phyloP scores from a whole-genome alignment of 2,113 vertebrate genomes.

The Dendrocopos noguchii region DNA sequence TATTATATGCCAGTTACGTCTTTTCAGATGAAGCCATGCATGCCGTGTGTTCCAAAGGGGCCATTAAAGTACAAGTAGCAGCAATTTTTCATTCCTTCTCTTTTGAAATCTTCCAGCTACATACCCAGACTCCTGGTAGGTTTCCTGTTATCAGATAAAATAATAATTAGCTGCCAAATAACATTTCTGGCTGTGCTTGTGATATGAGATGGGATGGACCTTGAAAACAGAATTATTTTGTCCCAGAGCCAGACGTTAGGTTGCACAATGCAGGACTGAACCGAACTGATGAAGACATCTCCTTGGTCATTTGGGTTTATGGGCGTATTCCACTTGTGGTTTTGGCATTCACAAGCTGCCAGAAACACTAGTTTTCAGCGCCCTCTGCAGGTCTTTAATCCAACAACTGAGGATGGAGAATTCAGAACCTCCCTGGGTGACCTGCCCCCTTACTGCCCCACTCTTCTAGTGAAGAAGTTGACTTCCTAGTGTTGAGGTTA shows the following conservation, averaged over 20 bases:
- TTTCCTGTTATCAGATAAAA: not conserved
- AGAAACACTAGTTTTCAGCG: not conserved
- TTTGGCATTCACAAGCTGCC: not conserved
- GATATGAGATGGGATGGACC: not conserved
- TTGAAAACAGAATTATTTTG: not conserved
- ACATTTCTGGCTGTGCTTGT: not conserved
- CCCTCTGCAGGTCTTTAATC: not conserved
- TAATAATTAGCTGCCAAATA: not conserved
- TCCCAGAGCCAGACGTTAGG: not conserved
- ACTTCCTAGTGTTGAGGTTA: not conserved
- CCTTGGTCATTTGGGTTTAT: not conserved
- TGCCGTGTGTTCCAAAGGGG: not conserved
- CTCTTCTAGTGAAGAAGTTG: not conserved
- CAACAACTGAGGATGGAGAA: not conserved
- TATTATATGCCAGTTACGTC: not conserved
- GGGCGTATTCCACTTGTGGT: fast-evolving
- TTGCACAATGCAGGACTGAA: not conserved
- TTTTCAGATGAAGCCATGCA: not conserved
- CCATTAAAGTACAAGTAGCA: not conserved
- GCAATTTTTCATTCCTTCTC: not conserved
- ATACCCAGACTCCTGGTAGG: not conserved
- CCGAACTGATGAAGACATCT: not conserved
- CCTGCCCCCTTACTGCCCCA: fast-evolving
- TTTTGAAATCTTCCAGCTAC: not conserved
- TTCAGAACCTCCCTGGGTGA: not conserved